phyloP scores from a whole-genome alignment of 2,888 invertebrate species.

The Archips crataeganus region DNA sequence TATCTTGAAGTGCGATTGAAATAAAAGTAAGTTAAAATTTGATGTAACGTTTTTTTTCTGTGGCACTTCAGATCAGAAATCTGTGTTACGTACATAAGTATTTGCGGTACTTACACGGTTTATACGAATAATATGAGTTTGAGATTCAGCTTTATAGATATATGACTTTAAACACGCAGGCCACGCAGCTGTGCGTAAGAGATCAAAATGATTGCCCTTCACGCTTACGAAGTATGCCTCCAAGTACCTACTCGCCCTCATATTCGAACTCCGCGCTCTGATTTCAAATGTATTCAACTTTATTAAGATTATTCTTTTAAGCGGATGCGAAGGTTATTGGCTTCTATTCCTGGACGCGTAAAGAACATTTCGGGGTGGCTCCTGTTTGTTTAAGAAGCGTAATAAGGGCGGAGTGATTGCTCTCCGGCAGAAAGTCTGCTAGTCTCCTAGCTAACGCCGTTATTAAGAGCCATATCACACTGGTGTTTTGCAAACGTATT shows the following conservation, averaged over 20 bases:
- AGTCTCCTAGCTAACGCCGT: conserved; percentile 46
- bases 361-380: conserved; percentile 46
- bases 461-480: not conserved
- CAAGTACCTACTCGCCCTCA: conserved; percentile 8
- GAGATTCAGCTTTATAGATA: not conserved
- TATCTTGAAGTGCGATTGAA: no score
- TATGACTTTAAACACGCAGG: no score
- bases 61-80: no score
- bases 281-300: conserved; percentile 39
- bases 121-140: not conserved
- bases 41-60: no score
- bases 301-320: conserved; percentile 25
- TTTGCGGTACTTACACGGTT: no score
- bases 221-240: not conserved
- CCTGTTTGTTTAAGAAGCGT: conserved; percentile 55
- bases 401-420: conserved; percentile 57
- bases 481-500: no score
- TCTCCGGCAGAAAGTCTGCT: conserved; percentile 46
- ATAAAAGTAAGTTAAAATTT: no score
- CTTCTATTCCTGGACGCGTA: conserved; percentile 38
- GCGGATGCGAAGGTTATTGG: not conserved
- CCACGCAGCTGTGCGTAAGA: not conserved
- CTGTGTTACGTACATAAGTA: no score
- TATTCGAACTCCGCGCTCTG: conserved; percentile 7
- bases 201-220: not conserved